Conservation (phyloP, 2,797 vertebrate genomes). For the Sebastes kiyomatsui region DNA sequence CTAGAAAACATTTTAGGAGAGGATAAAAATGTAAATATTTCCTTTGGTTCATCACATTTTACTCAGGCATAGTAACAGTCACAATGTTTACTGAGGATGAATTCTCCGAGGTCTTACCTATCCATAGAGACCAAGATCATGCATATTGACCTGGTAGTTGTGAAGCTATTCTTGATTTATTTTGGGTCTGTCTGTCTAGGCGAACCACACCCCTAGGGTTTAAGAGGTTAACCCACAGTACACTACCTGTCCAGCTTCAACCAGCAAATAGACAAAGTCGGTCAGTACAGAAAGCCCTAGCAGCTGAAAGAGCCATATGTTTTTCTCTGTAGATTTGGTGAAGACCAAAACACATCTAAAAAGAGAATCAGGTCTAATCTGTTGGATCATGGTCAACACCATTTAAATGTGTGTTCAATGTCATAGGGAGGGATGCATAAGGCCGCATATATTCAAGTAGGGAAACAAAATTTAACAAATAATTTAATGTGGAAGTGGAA, state of each 20-base stretch:
- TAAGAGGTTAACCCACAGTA: background rate
- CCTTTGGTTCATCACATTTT: too few relatives aligned
- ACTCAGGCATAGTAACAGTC: too few relatives aligned
- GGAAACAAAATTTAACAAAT: background rate
- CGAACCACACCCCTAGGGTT: too few relatives aligned
- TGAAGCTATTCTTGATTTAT: too few relatives aligned
- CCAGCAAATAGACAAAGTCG: background rate
- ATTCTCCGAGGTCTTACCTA: too few relatives aligned
- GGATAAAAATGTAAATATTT: too few relatives aligned
- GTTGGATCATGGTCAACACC: background rate
- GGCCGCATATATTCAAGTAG: background rate
- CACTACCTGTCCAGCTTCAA: background rate
- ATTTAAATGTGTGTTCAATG: background rate
- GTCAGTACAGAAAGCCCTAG: background rate
- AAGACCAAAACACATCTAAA: background rate
- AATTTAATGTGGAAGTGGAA: background rate
- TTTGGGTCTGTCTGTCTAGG: too few relatives aligned
- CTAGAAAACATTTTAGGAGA: too few relatives aligned
- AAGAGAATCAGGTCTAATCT: background rate
- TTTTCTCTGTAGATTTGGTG: background rate
- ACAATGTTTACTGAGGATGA: too few relatives aligned
- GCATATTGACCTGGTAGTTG: too few relatives aligned
- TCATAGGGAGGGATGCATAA: background rate
- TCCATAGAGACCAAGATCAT: too few relatives aligned
- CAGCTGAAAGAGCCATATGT: background rate